phyloP scores from a whole-genome alignment of 2,888 invertebrate species.

The Athalia cordata region DNA sequence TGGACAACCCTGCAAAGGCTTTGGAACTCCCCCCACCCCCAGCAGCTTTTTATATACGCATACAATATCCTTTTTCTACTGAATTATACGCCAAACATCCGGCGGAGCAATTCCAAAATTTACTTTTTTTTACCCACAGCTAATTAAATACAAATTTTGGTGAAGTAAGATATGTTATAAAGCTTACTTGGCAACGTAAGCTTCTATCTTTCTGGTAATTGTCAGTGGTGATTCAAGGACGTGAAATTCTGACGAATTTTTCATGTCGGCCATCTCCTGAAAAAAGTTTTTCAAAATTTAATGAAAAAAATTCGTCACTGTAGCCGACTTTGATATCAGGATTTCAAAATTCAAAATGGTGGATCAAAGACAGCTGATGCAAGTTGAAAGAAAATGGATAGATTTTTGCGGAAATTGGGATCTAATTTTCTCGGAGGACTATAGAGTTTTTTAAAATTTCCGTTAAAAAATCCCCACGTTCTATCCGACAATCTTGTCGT shows the following conservation, averaged over 20 bases:
- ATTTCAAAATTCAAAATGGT: too few relatives aligned
- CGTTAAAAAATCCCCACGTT: too few relatives aligned
- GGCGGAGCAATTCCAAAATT: slow-evolving; percentile 29
- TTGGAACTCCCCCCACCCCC: neutral
- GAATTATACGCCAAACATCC: slow-evolving; percentile 26
- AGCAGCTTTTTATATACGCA: too few relatives aligned
- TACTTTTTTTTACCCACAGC: neutral
- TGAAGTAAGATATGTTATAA: neutral
- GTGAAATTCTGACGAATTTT: slow-evolving; percentile 5
- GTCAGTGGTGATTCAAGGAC: slow-evolving; percentile 47
- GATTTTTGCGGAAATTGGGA: too few relatives aligned
- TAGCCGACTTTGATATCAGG: too few relatives aligned
- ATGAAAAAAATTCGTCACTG: neutral
- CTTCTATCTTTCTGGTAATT: slow-evolving; percentile 54
- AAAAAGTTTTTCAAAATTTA: slow-evolving; percentile 4
- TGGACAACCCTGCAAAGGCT: slow-evolving; percentile 62
- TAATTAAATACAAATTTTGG: neutral
- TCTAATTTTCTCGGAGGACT: too few relatives aligned
- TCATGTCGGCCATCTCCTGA: slow-evolving; percentile 46
- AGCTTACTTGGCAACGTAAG: slow-evolving; percentile 55
- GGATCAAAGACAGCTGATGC: too few relatives aligned
- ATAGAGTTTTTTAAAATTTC: too few relatives aligned
- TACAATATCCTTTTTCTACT: slow-evolving; percentile 1
- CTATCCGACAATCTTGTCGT: too few relatives aligned
- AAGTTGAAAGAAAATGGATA: too few relatives aligned